Conservation (phyloP, 2,113 vertebrate species). For the Chaetura pelagica region DNA sequence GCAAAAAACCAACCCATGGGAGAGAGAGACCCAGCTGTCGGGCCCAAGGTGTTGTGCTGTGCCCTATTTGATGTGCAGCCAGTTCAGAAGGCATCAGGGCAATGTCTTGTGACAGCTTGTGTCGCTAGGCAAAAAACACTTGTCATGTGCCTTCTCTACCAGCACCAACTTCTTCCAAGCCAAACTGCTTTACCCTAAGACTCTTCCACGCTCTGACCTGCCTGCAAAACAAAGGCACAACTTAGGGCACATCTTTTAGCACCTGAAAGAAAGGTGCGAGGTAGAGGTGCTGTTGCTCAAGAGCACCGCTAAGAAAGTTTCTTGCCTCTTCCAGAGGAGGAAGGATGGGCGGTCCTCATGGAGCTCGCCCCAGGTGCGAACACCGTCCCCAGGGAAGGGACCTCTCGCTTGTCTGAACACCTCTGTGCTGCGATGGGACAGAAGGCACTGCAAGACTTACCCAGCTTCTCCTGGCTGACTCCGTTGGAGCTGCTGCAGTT, state of each 20-base stretch:
- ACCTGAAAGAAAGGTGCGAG: not conserved
- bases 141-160: not conserved
- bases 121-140: not conserved
- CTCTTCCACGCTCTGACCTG: not conserved
- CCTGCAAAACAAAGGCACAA: not conserved
- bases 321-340: not conserved
- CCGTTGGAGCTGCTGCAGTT: conserved; percentile 87
- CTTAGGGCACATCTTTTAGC: not conserved
- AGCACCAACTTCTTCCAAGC: not conserved
- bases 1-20: not conserved
- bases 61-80: not conserved
- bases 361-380: not conserved
- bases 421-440: not conserved
- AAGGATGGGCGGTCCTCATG: not conserved
- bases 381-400: not conserved
- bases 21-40: not conserved
- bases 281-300: not conserved
- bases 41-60: not conserved
- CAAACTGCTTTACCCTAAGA: not conserved
- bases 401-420: not conserved
- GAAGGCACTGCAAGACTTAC: conserved; percentile 13
- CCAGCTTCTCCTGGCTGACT: conserved; percentile 60
- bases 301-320: not conserved
- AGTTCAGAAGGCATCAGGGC: not conserved
- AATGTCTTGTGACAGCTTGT: not conserved